Evolutionary conservation across 2,797 vertebrate genomes (phyloP), one percentile per base, ranked within the genome.

Genomic region (Megaceryle alcyon): DNA sequence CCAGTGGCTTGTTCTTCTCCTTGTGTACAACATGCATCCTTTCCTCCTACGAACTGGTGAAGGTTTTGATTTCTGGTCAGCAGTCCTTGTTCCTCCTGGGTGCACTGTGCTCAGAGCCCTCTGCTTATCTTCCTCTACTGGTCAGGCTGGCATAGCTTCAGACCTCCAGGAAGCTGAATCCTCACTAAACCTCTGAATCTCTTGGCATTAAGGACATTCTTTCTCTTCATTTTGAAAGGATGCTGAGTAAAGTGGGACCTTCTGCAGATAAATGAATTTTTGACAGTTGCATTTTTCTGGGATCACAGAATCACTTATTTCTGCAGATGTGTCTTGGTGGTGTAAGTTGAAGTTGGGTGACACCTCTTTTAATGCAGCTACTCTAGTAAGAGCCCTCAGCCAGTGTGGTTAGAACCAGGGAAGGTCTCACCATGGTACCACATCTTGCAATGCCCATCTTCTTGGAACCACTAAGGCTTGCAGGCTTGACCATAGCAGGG

Each of bases 31-130:
- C 7, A 12, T 1, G 2, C 4, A 61, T 23, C 26, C 12, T 49
- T 72, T 5, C 2, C 15, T 3, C 20, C 15, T 19, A 13, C 7
- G 10, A 61, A 10, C 12, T 53, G 21, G n/a, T n/a, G 21, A 75
- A 23, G 16, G 21, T 64, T 84, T 35, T 64, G 16, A 9, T 60
- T 78, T 60, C 41, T 78, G 54, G 19, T 12, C 21, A 13, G 10
- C 21, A 17, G 6, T 70, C 0, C 0, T 16, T 61, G 15, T 12
- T 66, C 6, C 35, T 3, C 2, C 8, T 46, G 21, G 8, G 25
- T 44, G 26, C 41, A 21, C 46, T 41, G 48, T 56, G 54, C 54
- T 65, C 23, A 5, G 73, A 68, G 33, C 64, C 39, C 49, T 64
- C 71, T 82, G 66, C n/a, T 79, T 1, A 0, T 23, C 53, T 12